Evolutionary conservation across 2,797 vertebrate species (phyloP).

Genomic region (Pseudocheirus occidentalis): DNA sequence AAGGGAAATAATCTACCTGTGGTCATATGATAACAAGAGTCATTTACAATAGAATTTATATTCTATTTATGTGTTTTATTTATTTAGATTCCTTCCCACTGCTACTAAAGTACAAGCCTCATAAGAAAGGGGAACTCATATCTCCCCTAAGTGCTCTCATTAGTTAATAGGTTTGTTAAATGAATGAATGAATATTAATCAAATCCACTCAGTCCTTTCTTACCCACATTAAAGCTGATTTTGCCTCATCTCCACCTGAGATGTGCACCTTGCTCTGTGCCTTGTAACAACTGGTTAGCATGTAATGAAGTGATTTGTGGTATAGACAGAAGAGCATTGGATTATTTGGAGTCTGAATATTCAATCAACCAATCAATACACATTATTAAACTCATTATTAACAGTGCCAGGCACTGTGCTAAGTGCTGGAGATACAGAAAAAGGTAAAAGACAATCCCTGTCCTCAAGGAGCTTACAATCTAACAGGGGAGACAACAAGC

Average conservation of each 20-base stretch:
- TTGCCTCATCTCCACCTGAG: not conserved
- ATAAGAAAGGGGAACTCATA: not conserved
- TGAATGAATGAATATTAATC: not conserved
- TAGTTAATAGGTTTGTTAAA: not conserved
- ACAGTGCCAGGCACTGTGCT: not conserved
- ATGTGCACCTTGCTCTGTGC: not conserved
- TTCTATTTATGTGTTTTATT: not conserved
- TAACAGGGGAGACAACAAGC: not conserved
- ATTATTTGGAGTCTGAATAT: not conserved
- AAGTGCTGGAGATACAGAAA: not conserved
- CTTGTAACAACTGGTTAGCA: not conserved
- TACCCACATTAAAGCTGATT: not conserved
- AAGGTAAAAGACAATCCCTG: not conserved
- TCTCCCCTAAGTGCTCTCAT: not conserved
- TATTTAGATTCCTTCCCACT: not conserved
- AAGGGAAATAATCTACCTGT: not conserved
- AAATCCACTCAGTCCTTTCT: not conserved
- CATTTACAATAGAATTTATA: not conserved
- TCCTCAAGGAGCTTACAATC: not conserved
- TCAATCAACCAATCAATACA: not conserved
- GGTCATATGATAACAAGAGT: not conserved
- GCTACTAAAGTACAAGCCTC: not conserved
- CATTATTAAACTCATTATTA: not conserved
- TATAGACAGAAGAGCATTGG: not conserved
- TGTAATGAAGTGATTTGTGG: not conserved